Conservation (phyloP, 1,140 invertebrate species). For the Physella acuta region DNA sequence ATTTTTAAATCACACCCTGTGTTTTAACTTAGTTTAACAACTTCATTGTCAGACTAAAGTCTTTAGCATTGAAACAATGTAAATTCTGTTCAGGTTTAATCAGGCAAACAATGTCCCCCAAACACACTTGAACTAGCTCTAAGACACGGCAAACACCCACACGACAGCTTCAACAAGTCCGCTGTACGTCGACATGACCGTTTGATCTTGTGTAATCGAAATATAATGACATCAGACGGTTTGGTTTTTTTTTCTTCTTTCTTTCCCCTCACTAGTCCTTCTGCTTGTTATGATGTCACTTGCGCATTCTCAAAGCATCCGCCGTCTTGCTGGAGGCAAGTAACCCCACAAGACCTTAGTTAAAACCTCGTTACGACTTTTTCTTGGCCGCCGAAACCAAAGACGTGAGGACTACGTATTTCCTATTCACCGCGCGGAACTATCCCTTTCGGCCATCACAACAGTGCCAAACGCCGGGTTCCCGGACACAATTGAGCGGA, state of each 20-base stretch:
- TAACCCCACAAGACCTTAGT: background rate
- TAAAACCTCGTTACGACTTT: background rate
- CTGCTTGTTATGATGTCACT: background rate
- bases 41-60: too few relatives aligned
- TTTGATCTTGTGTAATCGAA: background rate
- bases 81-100: too few relatives aligned
- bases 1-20: too few relatives aligned
- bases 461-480: background rate
- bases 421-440: conserved; percentile 2
- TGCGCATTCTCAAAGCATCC: background rate
- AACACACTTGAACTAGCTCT: too few relatives aligned
- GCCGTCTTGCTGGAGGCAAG: background rate
- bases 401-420: conserved; percentile 9
- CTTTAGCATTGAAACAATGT: too few relatives aligned
- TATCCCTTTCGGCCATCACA: conserved; percentile 5
- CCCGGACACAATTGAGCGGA: conserved; percentile 9
- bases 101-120: too few relatives aligned
- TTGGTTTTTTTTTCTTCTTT: background rate
- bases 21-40: too few relatives aligned
- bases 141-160: too few relatives aligned
- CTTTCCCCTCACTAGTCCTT: background rate
- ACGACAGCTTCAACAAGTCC: too few relatives aligned
- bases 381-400: background rate
- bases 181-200: too few relatives aligned
- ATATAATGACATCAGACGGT: background rate